These are phyloP conservation scores for Micropterix aruncella DNA, from an alignment of 2,888 invertebrate genomes.

Conservation along the genomic window DNA sequence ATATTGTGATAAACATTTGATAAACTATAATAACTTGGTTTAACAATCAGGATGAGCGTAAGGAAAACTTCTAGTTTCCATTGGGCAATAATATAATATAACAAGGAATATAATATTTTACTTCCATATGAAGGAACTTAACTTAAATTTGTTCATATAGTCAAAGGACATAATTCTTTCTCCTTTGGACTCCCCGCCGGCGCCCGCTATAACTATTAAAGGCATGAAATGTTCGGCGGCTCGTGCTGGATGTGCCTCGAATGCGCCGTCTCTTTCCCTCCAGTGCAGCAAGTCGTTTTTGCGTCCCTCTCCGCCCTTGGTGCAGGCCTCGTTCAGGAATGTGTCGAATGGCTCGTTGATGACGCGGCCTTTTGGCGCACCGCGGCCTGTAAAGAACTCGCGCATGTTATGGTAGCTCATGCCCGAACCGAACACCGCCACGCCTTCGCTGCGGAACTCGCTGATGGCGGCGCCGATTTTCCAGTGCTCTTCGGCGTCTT, in stretches of 20 bases:
- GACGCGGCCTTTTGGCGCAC: slow-evolving; percentile 15
- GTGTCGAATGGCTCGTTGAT: slow-evolving; percentile 30
- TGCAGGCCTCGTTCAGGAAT: slow-evolving; percentile 25
- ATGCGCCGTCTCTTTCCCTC: slow-evolving; percentile 25
- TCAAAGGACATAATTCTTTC: slow-evolving; percentile 33
- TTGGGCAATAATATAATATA: no score
- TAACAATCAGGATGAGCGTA: no score
- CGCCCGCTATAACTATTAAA: slow-evolving; percentile 27
- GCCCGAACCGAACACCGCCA: slow-evolving; percentile 29
- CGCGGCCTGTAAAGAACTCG: slow-evolving; percentile 20
- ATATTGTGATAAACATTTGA: no score
- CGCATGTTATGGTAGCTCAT: slow-evolving; percentile 38
- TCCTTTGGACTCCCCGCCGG: slow-evolving; percentile 24
- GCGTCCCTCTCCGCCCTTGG: slow-evolving; percentile 19
- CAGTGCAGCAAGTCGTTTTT: slow-evolving; percentile 20
- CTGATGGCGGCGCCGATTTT: slow-evolving; percentile 24
- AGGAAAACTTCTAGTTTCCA: no score
- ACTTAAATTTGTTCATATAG: slow-evolving; percentile 23
- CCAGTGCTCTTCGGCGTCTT: slow-evolving; percentile 27
- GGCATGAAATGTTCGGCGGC: slow-evolving; percentile 36
- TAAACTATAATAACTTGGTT: no score
- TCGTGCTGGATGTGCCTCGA: slow-evolving; percentile 25
- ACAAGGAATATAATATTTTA: no score
- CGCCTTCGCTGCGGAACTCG: slow-evolving; percentile 27
- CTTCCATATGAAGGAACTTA: slow-evolving; percentile 32